Conservation (phyloP, 2,113 vertebrate species). For the Australoheros scitulus region DNA sequence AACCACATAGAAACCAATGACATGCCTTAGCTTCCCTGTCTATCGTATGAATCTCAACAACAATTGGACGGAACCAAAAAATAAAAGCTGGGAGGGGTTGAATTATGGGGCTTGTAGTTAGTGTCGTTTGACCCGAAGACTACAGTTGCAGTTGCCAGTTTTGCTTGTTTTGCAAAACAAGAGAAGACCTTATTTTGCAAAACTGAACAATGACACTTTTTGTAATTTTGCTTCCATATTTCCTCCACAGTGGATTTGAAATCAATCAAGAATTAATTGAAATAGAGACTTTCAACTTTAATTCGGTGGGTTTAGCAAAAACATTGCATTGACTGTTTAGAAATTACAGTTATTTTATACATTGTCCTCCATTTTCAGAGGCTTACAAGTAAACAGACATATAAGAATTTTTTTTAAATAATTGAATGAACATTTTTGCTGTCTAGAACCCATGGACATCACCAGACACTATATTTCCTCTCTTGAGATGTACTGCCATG, state of each 20-base stretch:
- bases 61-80: slow-evolving; percentile 45
- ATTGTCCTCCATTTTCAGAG: background rate
- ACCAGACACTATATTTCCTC: background rate
- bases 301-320: too few species aligned
- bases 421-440: background rate
- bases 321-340: too few species aligned
- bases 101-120: slow-evolving; percentile 56
- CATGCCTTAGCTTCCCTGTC: background rate
- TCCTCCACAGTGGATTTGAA: too few species aligned
- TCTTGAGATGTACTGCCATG: background rate
- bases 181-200: background rate
- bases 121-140: background rate
- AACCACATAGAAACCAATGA: slow-evolving; percentile 74
- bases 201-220: background rate
- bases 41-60: slow-evolving; percentile 15
- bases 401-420: background rate
- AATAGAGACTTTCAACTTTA: too few species aligned
- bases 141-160: background rate
- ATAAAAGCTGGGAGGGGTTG: background rate
- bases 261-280: too few species aligned
- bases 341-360: too few species aligned
- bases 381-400: background rate
- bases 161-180: background rate
- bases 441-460: background rate
- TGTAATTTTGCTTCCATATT: too few species aligned